These are phyloP conservation scores for Aplysina aerophoba DNA, from an alignment of 37 sponge, comb jelly and placozoan genomes.

Conservation along the genomic window DNA sequence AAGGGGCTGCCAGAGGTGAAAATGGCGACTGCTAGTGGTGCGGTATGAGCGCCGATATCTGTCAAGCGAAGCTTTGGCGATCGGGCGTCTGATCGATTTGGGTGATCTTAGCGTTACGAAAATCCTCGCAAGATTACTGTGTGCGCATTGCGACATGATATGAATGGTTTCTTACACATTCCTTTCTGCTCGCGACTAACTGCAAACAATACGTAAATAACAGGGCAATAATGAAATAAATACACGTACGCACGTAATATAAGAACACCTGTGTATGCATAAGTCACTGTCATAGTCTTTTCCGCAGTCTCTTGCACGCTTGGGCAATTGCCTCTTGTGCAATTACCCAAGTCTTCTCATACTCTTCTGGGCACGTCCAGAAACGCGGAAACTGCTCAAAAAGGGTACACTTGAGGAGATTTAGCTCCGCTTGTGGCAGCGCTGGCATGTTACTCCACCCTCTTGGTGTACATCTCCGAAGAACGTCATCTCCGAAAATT, in stretches of 20 bases:
- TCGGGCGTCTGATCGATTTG: too few relatives aligned
- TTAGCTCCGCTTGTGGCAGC: conserved; percentile 33
- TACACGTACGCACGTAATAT: not conserved
- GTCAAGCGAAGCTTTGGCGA: too few relatives aligned
- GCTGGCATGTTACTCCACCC: conserved; percentile 19
- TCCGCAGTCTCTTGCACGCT: conserved; percentile 40
- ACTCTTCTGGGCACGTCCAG: conserved; percentile 10
- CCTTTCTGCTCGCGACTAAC: not conserved
- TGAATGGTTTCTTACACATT: not conserved
- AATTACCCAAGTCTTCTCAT: conserved; percentile 7
- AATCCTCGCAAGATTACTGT: not conserved
- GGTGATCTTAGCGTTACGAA: not conserved
- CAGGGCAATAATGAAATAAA: not conserved
- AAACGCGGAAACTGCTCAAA: conserved; percentile 3
- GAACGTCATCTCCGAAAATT: conserved; percentile 30
- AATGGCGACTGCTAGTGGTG: too few relatives aligned
- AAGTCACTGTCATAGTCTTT: not conserved
- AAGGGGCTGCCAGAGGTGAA: too few relatives aligned
- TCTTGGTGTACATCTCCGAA: conserved; percentile 22
- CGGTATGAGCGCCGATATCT: too few relatives aligned
- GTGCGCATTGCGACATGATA: not conserved
- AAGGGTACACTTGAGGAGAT: not conserved
- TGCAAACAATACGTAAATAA: conserved; percentile 18
- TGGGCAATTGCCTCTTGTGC: conserved; percentile 14
- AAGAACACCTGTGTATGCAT: not conserved